These are phyloP conservation scores for Danio albolineatus DNA, from an alignment of 2,797 vertebrate species.

Conservation along the genomic window DNA sequence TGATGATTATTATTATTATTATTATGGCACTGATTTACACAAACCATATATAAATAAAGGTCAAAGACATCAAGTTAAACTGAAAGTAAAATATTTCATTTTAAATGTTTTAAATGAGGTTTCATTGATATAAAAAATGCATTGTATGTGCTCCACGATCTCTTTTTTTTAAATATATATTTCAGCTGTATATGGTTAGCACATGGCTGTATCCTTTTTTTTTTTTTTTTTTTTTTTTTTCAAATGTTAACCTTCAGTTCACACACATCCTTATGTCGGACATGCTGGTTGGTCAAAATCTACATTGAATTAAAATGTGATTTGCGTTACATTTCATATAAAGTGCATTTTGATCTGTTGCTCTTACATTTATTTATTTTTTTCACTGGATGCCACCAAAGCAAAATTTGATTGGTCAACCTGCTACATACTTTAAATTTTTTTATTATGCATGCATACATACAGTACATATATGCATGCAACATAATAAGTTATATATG, in stretches of 20 bases:
- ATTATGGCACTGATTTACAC: background rate
- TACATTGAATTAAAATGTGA: background rate
- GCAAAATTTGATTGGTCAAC: too few relatives aligned
- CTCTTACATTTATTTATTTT: too few relatives aligned
- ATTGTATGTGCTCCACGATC: background rate
- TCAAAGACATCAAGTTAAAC: background rate
- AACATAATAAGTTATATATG: too few relatives aligned
- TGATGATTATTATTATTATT: too few relatives aligned
- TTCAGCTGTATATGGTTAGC: constrained; percentile 37
- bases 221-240: background rate
- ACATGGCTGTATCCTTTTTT: background rate
- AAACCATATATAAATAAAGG: background rate
- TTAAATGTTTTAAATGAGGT: too few relatives aligned
- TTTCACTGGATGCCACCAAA: background rate
- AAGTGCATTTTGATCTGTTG: background rate
- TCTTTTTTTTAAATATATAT: constrained; percentile 4
- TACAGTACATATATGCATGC: too few relatives aligned
- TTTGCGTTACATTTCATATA: background rate
- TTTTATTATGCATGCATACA: too few relatives aligned
- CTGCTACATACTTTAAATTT: too few relatives aligned
- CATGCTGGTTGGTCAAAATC: too few relatives aligned
- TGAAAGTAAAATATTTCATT: background rate
- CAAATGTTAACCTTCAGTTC: background rate
- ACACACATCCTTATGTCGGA: background rate
- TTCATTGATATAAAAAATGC: too few relatives aligned